Base-by-base conservation (phyloP, 2,113 vertebrate genomes). In the Mirounga angustirostris region DNA sequence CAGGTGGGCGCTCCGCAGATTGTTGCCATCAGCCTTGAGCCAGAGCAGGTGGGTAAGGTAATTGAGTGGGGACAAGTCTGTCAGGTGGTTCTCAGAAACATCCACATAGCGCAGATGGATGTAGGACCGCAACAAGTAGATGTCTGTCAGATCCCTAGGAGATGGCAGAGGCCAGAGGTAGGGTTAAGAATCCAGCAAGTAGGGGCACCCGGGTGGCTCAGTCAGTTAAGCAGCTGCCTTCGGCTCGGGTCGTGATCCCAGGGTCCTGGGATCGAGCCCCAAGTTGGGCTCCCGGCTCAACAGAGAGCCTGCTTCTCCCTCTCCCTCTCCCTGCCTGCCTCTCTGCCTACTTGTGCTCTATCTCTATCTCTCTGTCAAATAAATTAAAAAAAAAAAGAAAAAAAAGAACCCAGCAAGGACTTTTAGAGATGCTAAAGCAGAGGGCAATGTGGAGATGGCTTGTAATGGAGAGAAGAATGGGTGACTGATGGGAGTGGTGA, bases 71-170 rank as follows among this genome's bases (percentile, higher is more conserved):
- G 99, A 98, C 78, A 99, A 98, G 98, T 99, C 99, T 14, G 94
- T 97, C 22, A 99, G 97, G 76, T 98, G 98, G 98, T 99, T 99
- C 91, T 99, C 99, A 58, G 99, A 99, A 87, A 99, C 22, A 96
- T 99, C 99, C 98, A 99, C 98, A 7, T 99, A 99, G 19, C 99
- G 99, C 91, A 99, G 98, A 95, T 99, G 99, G 98, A 99, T 97
- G 96, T 99, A 99, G 94, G 92, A 96, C 92, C 98, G 81, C 0
- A 99, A 98, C 78, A 99, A 94, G 71, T 93, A 61, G 87, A 99
- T 99, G 89, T 99, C 99, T 85, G 98, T 99, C 97, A 99, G 98
- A 54, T 97, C 91, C 94, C 99, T 99, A 82, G 74, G 73, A n/a
- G 89, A 69, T 2, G 58, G 56, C 4, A 79, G 52, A 67, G 15